Base-by-base conservation (phyloP, 2,797 vertebrate genomes). In the Poliocrania exsul region DNA sequence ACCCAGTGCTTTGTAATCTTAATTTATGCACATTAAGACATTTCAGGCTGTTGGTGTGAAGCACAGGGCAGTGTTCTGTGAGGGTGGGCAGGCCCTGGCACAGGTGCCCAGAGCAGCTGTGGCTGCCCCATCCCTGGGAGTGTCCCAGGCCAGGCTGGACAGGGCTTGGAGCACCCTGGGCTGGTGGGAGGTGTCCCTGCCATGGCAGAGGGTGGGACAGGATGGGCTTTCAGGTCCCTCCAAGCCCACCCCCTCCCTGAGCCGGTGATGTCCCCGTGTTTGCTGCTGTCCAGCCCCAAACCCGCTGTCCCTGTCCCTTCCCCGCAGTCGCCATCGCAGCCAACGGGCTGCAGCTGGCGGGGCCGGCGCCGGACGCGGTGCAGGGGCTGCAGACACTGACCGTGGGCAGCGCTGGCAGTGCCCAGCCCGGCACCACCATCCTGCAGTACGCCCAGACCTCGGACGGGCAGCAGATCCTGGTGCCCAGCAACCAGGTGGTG, bases 401-500 rank as follows among this genome's bases (percentile, higher is more conserved):
- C 79, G 57, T 82, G 86, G 86, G 40, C 70, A 61, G 54, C 31
- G 6, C 64, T 11, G 1, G 71, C 14, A 0, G 1, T 28, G 16
- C 87, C 17, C 87, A 89, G 58, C 44, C 80, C 6, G 72, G 72
- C 3, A 17, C 86, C 50, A 65, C 87, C 72, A 71, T 89, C 72
- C 87, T 89, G 80, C 87, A 89, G 87, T 89, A 89, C 58, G 87
- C 80, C 8, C 87, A 89, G 37, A 89, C 80, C 87, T 89, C 87
- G 29, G 87, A 89, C 0, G 87, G 87, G 11, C 87, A 83, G 80
- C 87, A 89, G 72, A 83, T 89, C 72, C 87, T 89, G 72, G 80
- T 89, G 80, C 87, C 87, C 80, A 83, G 87, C 80, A 89, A 89
- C 80, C 87, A 89, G 72, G 87, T 89, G 80, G 80, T 89, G 80